Percentiles rank a stretch among this genome's conserved stretches.
phyloP scores from a whole-genome alignment of 2,113 vertebrate genomes.

The Tupaia chinensis region DNA sequence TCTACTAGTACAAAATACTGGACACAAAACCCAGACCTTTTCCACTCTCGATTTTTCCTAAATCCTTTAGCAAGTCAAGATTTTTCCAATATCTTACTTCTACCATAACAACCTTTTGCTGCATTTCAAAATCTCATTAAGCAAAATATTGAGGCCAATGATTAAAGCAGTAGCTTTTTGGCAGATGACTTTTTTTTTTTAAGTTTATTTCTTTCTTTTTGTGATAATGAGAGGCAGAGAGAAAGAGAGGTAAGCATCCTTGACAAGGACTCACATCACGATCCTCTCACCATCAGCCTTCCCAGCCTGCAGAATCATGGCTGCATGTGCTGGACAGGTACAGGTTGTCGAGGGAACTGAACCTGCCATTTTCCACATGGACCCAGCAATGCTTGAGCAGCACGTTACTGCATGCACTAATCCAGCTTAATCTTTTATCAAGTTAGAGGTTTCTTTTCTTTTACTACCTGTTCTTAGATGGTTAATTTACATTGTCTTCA shows the following conservation, averaged over 20 bases:
- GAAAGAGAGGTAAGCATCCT: too few species aligned
- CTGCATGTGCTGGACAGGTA: too few species aligned
- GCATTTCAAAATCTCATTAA: conserved; percentile 22
- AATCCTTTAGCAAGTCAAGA: background rate
- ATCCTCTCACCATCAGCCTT: too few species aligned
- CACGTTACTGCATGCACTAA: too few species aligned
- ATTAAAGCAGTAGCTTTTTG: background rate
- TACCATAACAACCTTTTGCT: background rate
- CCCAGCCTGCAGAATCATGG: too few species aligned
- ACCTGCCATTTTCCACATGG: too few species aligned
- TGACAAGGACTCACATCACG: too few species aligned
- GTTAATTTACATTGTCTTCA: background rate
- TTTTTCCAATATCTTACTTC: background rate
- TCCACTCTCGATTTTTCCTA: background rate
- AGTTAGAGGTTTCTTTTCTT: background rate
- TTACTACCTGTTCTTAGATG: background rate
- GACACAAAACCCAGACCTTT: background rate
- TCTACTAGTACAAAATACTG: background rate
- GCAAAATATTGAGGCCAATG: conserved; percentile 13
- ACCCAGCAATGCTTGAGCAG: too few species aligned
- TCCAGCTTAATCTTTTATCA: conserved; percentile 1
- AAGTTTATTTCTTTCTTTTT: background rate
- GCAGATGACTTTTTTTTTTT: background rate
- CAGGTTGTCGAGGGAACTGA: too few species aligned
- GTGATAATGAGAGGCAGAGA: too few species aligned